phyloP scores from a whole-genome alignment of 2,888 invertebrate genomes.

The Melinopterus prodromus region DNA sequence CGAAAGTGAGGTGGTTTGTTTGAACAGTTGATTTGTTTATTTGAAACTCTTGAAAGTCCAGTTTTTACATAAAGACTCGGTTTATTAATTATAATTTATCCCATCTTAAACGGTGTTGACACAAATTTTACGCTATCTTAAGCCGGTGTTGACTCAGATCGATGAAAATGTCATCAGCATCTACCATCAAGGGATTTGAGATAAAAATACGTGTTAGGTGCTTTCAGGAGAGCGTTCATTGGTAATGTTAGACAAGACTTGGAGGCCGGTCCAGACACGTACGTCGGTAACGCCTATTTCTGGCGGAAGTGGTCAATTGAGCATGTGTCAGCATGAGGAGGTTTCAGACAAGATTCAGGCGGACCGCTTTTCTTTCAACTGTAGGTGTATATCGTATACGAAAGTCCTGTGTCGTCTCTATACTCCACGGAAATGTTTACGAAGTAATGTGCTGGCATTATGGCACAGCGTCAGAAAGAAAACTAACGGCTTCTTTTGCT shows the following conservation, averaged over 20 bases:
- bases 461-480: neutral
- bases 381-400: neutral
- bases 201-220: neutral
- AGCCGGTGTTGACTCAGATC: neutral
- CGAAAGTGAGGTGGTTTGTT: no score
- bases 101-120: no score
- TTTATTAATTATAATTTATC: no score
- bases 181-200: neutral
- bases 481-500: no score
- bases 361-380: neutral
- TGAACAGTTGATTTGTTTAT: no score
- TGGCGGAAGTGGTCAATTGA: neutral
- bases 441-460: neutral
- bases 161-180: neutral
- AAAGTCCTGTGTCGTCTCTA: neutral
- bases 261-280: neutral
- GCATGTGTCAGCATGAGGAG: neutral
- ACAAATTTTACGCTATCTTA: neutral
- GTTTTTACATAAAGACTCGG: no score
- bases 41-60: no score
- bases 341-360: neutral
- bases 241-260: neutral
- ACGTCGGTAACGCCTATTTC: neutral
- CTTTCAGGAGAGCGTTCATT: neutral
- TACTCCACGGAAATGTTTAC: neutral